Percentiles rank a stretch among this genome's conserved stretches.
phyloP scores from a whole-genome alignment of 2,113 vertebrate species.

The Dicrurus megarhynchus region DNA sequence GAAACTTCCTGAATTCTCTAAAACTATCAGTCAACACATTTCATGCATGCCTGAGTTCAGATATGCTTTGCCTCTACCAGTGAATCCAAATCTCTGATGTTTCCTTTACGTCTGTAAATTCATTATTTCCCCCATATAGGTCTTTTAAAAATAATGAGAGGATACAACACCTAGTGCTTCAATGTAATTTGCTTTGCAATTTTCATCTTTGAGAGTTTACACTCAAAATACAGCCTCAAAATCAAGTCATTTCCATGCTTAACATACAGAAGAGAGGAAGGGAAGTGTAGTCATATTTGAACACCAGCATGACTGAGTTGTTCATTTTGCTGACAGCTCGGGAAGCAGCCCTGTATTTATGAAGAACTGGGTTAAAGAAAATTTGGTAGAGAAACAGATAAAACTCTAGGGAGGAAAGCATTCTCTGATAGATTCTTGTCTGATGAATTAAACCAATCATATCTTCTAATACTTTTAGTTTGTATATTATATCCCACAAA shows the following conservation, averaged over 20 bases:
- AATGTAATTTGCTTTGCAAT: not conserved
- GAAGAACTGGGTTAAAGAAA: fast-evolving
- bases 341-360: not conserved
- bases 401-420: not conserved
- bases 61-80: not conserved
- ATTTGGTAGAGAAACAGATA: not conserved
- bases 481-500: not conserved
- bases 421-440: not conserved
- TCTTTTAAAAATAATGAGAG: not conserved
- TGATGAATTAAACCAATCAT: not conserved
- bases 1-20: not conserved
- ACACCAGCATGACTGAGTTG: not conserved
- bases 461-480: not conserved
- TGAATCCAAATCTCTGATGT: not conserved
- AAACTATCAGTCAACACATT: not conserved
- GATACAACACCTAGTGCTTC: not conserved
- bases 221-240: not conserved
- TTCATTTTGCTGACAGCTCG: not conserved
- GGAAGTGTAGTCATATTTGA: not conserved
- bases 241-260: not conserved
- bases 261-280: not conserved
- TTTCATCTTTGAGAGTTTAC: not conserved
- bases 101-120: not conserved
- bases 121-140: not conserved
- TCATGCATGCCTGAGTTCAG: not conserved